A percentile compares a stretch with the other conserved stretches of the same genome.
Evolutionary conservation across 1,140 invertebrate species (phyloP).

Genomic region (Trachymyrmex cornetzi): DNA sequence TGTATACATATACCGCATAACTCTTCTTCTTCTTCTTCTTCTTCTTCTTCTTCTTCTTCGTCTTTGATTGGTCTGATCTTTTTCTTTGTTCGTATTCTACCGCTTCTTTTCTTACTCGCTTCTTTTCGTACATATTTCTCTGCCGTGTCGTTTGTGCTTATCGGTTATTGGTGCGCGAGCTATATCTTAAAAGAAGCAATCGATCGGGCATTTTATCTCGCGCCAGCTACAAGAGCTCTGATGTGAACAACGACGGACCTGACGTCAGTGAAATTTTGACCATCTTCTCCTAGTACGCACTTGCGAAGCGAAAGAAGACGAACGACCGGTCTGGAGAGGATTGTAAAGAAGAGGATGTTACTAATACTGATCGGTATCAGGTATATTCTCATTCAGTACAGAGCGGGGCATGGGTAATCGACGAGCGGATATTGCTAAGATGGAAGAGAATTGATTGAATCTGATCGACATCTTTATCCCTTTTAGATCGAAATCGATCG

Average conservation of each 20-base stretch:
- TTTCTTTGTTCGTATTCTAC: background rate
- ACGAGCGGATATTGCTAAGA: slow-evolving; percentile 47
- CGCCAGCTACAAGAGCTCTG: background rate
- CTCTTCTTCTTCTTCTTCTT: slow-evolving; percentile 50
- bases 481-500: slow-evolving; percentile 45
- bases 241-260: slow-evolving; percentile 55
- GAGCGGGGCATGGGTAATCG: slow-evolving; percentile 38
- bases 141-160: slow-evolving; percentile 50
- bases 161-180: slow-evolving; percentile 40
- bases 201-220: slow-evolving; percentile 4
- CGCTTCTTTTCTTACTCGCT: background rate
- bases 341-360: slow-evolving; percentile 60
- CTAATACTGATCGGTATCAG: slow-evolving; percentile 68
- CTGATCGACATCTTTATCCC: slow-evolving; percentile 55
- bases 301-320: slow-evolving; percentile 56
- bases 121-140: slow-evolving; percentile 43
- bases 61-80: slow-evolving; percentile 20
- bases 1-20: slow-evolving; percentile 30
- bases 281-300: slow-evolving; percentile 28
- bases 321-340: background rate
- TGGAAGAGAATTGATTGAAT: slow-evolving; percentile 25
- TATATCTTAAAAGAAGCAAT: slow-evolving; percentile 1
- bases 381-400: slow-evolving; percentile 52
- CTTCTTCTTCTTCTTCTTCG: slow-evolving; percentile 44
- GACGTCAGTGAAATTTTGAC: slow-evolving; percentile 68